A percentile compares a stretch with the other conserved stretches of the same genome.
These are phyloP conservation scores for Drosophila formosana DNA, from an alignment of 2,888 invertebrate species.

Conservation along the genomic window DNA sequence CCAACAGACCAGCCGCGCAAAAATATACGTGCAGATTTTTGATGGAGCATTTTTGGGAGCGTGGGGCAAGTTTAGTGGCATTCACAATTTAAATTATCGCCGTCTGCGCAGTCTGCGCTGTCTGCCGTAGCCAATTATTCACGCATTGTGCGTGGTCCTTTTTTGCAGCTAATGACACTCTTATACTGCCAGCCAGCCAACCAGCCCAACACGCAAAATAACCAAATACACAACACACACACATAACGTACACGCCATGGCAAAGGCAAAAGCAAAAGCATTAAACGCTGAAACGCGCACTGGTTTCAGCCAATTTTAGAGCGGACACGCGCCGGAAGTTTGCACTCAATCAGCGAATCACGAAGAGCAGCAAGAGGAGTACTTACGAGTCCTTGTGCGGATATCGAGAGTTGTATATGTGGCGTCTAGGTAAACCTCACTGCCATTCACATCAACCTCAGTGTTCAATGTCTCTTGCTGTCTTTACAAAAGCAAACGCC, in stretches of 20 bases:
- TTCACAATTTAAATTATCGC: constrained; percentile 72
- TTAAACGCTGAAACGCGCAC: constrained; percentile 20
- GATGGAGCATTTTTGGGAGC: constrained; percentile 35
- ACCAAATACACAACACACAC: constrained; percentile 14
- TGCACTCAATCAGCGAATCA: constrained; percentile 54
- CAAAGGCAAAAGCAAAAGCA: neutral
- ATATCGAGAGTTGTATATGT: neutral
- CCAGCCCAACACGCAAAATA: constrained; percentile 18
- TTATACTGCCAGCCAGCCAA: constrained; percentile 16
- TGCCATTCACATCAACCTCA: neutral
- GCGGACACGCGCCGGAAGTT: constrained; percentile 56
- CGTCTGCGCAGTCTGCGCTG: constrained; percentile 28
- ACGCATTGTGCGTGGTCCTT: constrained; percentile 64
- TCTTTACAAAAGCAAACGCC: too few relatives aligned
- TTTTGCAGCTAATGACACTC: constrained; percentile 56
- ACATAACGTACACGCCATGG: constrained; percentile 10
- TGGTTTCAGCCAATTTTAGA: constrained; percentile 47
- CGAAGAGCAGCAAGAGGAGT: constrained; percentile 13
- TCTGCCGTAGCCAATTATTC: constrained; percentile 72
- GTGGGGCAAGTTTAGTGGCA: constrained; percentile 42
- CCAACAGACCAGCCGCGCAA: constrained; percentile 10
- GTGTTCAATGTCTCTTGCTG: neutral
- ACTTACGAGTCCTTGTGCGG: neutral
- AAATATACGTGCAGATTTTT: constrained; percentile 36
- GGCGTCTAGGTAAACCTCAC: neutral